Percentiles rank a stretch among this genome's conserved stretches.
Evolutionary conservation across 1,140 invertebrate species (phyloP).

Genomic region (Diploscapter pachys): DNA sequence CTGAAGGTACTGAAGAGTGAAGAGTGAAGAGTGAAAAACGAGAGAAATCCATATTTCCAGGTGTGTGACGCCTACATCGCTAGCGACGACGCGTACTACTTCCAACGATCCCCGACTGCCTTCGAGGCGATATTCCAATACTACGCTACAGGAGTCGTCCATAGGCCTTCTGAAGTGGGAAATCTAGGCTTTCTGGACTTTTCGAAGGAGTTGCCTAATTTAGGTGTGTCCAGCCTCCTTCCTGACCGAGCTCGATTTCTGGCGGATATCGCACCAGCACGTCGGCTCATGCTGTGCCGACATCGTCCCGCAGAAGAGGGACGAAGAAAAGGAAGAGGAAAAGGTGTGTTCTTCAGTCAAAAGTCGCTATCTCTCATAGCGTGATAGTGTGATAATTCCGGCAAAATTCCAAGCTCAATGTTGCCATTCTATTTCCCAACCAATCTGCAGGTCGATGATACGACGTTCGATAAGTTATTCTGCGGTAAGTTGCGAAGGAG

Average conservation of each 20-base stretch:
- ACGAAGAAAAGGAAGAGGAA: conserved; percentile 49
- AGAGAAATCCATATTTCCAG: background rate
- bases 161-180: conserved; percentile 48
- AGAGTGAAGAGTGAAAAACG: no score
- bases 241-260: conserved; percentile 54
- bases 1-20: conserved; percentile 37
- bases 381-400: background rate
- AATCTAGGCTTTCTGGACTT: conserved; percentile 7
- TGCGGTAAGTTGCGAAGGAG: conserved; percentile 50
- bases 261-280: conserved; percentile 50
- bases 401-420: background rate
- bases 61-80: conserved; percentile 52
- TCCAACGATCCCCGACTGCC: conserved; percentile 51
- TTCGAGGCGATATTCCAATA: conserved; percentile 57
- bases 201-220: conserved; percentile 11
- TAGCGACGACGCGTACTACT: conserved; percentile 43
- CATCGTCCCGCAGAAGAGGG: conserved; percentile 43
- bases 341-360: conserved; percentile 24
- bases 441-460: conserved; percentile 47
- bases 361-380: no score
- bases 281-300: conserved; percentile 57
- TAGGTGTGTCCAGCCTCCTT: conserved; percentile 54
- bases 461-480: conserved; percentile 53
- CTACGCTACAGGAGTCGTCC: conserved; percentile 55
- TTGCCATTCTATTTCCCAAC: background rate